Evolutionary conservation across 2,888 invertebrate species (phyloP), one percentile per base, ranked within the genome.

Genomic region (Isotomurus palustris): DNA sequence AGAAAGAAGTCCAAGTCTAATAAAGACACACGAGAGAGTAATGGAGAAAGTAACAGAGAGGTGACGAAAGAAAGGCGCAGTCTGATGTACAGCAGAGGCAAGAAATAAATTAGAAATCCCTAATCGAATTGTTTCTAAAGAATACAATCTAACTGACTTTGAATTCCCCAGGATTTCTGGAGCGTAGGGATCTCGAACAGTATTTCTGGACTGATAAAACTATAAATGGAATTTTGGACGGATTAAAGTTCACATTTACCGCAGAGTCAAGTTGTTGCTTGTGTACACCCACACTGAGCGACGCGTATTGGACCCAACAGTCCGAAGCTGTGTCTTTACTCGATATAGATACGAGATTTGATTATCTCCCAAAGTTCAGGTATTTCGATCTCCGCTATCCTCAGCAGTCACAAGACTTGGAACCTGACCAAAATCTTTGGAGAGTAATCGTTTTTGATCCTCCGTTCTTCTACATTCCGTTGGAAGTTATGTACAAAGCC

Each of bases 161-260:
- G 8, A 14, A 32, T 32, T 8, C 14, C 40, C 52, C 58, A 36
- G 63, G 59, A 3, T 68, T 68, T 35, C 41, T 53, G 4, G 68
- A 68, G 49, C 36, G 68, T 40, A 43, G 66, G 8, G 68, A 68
- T 36, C 48, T 68, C 2, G 68, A 68, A 24, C 67, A 68, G n/a
- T 68, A 68, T 54, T 68, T 68, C 29, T 68, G 68, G 68, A 68
- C 66, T 10, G 64, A 66, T 5, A 66, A 64, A 40, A 66, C 66
- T 36, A 58, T 68, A 6, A 17, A 54, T 12, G 59, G 50, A 10
- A 66, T 68, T 38, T 38, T 66, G n/a, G 35, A 55, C 3, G 64
- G 62, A 1, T n/a, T 68, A 8, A 48, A 53, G 21, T 63, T 56
- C 22, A 66, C 63, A n/a, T 68, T 64, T 44, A 60, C 53, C 14